Base-by-base conservation (phyloP, 1,140 invertebrate species). In the Mya arenaria region DNA sequence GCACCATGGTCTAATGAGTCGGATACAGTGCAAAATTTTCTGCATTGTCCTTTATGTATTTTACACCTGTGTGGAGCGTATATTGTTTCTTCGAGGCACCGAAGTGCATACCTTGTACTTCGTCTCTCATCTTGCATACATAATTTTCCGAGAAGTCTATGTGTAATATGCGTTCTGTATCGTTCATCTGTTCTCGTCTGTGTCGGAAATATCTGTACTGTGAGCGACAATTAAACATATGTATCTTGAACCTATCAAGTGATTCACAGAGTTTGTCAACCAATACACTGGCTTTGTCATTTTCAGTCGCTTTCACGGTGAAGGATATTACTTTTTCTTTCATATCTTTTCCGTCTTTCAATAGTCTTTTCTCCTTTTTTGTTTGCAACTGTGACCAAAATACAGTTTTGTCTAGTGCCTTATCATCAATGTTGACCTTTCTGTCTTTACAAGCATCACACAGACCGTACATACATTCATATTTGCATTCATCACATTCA, bases 141-240 rank as follows among this genome's bases (percentile, higher is more conserved):
- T 84, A 83, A 78, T 87, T 87, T 73, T 87, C 84, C 17, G 72
- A 68, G 36, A 83, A 85, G 34, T 86, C 79, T 34, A 84, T 68
- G 36, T 84, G 82, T 4, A 86, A n/a, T 4, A 84, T 32, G 52
- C 82, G 81, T 75, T 81, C 82, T 39, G 36, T 75, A 6, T 79
- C 36, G 4, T 37, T 32, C 15, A 82, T 32, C 10, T 19, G n/a
- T 56, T 62, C 58, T 75, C 37, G 17, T 25, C 56, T 41, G 48
- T 23, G 15, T 30, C 19, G 15, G 44, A 58, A 58, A 73, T 32
- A 73, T 60, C 0, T 36, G 36, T 58, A 39, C 6, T 73, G 41
- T 19, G 41, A 10, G 19, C 10, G 19, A 10, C 19, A 10, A 19
- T 44, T 44, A 44, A 44, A 44, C 41, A 10, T 19, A 19, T 44